Evolutionary conservation across 2,888 invertebrate genomes (phyloP), one percentile per base, ranked within the genome.

Genomic region (Drosophila neoperkinsi): DNA sequence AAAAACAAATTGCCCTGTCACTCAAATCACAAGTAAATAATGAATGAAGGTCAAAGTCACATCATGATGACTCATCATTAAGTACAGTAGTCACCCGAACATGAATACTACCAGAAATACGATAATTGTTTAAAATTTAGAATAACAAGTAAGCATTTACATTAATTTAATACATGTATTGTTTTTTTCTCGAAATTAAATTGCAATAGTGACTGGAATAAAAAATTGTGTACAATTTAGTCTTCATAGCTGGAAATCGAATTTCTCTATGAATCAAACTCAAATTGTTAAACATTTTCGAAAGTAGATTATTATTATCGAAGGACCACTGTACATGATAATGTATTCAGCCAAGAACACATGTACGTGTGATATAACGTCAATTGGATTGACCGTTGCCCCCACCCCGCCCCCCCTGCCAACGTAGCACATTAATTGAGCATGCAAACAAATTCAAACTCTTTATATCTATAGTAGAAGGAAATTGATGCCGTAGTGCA

Each of bases 41-140:
- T 51, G 68, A 16, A 70, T 68, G 61, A 79, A 69, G 70, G 82
- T 66, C 85, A 71, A 67, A 59, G 58, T 46, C 70, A 34, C 21
- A 51, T 38, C 18, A 25, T 36, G 36, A 61, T 78, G 80, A 78
- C 31, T 80, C 80, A 75, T 33, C 55, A 71, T n/a, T 10, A 9
- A 11, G 21, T n/a, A 60, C 77, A 71, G 55, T 43, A 21, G 16
- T 31, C 57, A 6, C 21, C 13, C 38, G 13, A 2, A 30, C 16
- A 25, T 1, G 3, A 16, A 21, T 25, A 28, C 9, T 28, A 28
- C 1, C 5, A 31, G 10, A 28, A 3, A 31, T 18, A 25, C 16
- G 9, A 50, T 50, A 50, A 50, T 28, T 28, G 28, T 18, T 28
- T 18, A 16, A 25, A 25, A 25, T 16, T 16, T 9, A 9, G 21